A percentile compares a stretch with the other conserved stretches of the same genome.
phyloP scores from a whole-genome alignment of 2,888 invertebrate genomes.

The Dasysyrphus albostriatus region DNA sequence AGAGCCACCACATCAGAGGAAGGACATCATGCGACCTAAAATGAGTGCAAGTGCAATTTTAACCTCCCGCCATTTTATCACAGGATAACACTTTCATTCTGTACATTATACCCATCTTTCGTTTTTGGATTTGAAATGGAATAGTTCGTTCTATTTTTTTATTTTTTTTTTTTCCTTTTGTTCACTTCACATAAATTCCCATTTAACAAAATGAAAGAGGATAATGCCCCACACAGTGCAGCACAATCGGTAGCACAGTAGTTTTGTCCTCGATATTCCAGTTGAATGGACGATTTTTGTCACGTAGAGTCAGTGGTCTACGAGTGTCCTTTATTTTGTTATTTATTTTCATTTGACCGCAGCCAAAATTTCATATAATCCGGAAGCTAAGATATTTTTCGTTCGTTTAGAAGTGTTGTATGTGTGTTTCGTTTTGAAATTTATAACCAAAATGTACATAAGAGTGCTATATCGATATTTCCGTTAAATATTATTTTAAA shows the following conservation, averaged over 20 bases:
- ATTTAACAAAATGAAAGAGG: slow-evolving; percentile 55
- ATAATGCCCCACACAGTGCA: slow-evolving; percentile 34
- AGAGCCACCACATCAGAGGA: slow-evolving; percentile 10
- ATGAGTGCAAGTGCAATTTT: slow-evolving; percentile 64
- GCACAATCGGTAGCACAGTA: slow-evolving; percentile 26
- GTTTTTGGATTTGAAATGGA: slow-evolving; percentile 37
- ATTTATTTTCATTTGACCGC: slow-evolving; percentile 57
- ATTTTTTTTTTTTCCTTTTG: background rate
- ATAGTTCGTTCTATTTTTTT: slow-evolving; percentile 25
- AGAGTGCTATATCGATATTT: slow-evolving; percentile 38
- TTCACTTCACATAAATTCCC: background rate
- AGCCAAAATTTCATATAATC: slow-evolving; percentile 51
- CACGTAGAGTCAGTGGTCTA: slow-evolving; percentile 57
- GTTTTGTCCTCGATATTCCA: slow-evolving; percentile 63
- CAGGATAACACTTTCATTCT: slow-evolving; percentile 68
- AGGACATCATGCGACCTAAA: slow-evolving; percentile 39
- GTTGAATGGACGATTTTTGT: slow-evolving; percentile 72
- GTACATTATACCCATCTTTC: slow-evolving; percentile 67
- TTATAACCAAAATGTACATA: slow-evolving; percentile 9
- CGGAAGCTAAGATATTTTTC: slow-evolving; percentile 58
- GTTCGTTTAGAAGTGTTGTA: slow-evolving; percentile 17
- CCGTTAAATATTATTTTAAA: slow-evolving; percentile 31
- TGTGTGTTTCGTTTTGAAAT: slow-evolving; percentile 12
- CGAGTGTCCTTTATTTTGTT: slow-evolving; percentile 53
- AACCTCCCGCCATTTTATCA: slow-evolving; percentile 67